Conservation (phyloP, 1,140 invertebrate species). For the Rhagoletis pomonella region DNA sequence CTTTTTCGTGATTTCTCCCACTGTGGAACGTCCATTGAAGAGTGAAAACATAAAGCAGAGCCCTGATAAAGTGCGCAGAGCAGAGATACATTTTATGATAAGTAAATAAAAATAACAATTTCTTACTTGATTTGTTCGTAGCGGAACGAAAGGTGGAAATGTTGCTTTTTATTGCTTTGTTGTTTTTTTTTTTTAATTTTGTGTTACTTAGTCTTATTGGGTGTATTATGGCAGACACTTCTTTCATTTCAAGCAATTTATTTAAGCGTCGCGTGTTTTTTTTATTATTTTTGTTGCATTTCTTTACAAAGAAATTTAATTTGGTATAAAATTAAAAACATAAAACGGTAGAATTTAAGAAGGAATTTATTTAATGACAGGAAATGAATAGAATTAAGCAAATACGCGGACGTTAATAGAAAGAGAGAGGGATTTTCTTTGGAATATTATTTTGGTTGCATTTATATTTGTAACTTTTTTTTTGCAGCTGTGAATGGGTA, state of each 20-base stretch:
- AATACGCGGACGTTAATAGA: no score
- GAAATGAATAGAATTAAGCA: no score
- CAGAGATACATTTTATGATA: conserved; percentile 48
- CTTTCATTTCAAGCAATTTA: no score
- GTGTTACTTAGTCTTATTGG: conserved; percentile 36
- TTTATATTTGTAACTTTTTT: no score
- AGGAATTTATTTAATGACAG: neutral
- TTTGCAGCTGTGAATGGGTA: no score
- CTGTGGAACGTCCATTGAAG: no score
- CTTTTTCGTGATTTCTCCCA: no score
- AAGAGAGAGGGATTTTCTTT: no score
- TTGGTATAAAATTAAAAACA: conserved; percentile 18
- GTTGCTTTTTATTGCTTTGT: neutral
- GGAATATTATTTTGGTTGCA: no score
- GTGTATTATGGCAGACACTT: no score
- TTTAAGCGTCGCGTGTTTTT: no score
- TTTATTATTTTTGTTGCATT: conserved; percentile 18
- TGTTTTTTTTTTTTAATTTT: no score
- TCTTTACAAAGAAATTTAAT: conserved; percentile 26
- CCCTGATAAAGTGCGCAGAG: conserved; percentile 2
- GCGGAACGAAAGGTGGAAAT: neutral
- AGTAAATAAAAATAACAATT: conserved; percentile 48
- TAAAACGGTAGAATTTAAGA: conserved; percentile 1
- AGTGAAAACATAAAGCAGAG: neutral
- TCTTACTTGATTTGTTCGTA: conserved; percentile 15